Percentiles rank a stretch among this genome's conserved stretches.
Conservation (phyloP, 2,797 vertebrate genomes). For the Phaenicophaeus curvirostris region DNA sequence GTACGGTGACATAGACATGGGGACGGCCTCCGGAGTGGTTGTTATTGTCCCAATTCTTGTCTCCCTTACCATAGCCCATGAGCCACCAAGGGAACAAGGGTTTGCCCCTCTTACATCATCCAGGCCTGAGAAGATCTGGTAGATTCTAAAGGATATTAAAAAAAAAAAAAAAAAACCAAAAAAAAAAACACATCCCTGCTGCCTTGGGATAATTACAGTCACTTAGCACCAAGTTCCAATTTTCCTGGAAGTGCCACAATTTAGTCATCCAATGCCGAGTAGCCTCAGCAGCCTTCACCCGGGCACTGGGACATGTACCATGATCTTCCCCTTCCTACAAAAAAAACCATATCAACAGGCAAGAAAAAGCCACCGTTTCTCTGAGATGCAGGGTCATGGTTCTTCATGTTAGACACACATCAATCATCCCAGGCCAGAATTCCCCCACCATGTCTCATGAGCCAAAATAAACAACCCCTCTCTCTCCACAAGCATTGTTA, state of each 20-base stretch:
- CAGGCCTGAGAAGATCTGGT: background rate
- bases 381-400: background rate
- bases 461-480: background rate
- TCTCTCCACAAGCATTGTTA: background rate
- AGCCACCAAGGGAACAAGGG: accelerated
- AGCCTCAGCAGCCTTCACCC: background rate
- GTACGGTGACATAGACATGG: background rate
- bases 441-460: accelerated
- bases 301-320: background rate
- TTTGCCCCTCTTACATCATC: background rate
- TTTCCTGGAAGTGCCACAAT: background rate
- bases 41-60: background rate
- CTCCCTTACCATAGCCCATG: background rate
- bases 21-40: background rate
- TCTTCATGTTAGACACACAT: background rate
- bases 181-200: background rate
- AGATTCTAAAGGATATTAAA: background rate
- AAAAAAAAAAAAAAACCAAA: background rate
- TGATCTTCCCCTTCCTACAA: background rate
- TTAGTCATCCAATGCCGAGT: background rate
- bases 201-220: background rate
- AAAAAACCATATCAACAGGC: background rate
- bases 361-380: background rate
- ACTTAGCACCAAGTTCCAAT: background rate
- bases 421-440: background rate